Evolutionary conservation across 2,113 vertebrate species (phyloP).

Genomic region (Setophaga kirtlandii): DNA sequence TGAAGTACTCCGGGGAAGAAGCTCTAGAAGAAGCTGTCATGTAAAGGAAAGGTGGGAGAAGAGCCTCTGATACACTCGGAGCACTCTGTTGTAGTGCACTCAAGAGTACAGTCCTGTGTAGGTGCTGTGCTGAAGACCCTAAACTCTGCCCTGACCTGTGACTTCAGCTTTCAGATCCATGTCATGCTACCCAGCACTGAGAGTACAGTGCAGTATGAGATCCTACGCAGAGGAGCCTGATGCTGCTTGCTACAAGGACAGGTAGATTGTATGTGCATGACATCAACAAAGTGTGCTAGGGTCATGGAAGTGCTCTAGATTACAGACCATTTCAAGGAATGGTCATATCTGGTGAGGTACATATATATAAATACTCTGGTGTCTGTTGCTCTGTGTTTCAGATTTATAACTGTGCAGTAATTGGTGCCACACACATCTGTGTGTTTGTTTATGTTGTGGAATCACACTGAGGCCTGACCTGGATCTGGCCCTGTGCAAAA

Average conservation of each 20-base stretch:
- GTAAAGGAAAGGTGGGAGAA: not conserved
- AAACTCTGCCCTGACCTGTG: not conserved
- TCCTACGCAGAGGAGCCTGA: not conserved
- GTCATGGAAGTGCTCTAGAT: not conserved
- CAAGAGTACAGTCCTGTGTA: not conserved
- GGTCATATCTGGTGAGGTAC: not conserved
- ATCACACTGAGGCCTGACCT: not conserved
- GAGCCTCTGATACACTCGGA: not conserved
- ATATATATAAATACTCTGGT: not conserved
- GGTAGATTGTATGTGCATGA: rapidly evolving
- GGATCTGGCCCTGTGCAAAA: not conserved
- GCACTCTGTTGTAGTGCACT: not conserved
- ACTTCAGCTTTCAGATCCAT: not conserved
- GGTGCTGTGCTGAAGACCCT: not conserved
- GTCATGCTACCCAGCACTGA: not conserved
- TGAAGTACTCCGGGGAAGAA: not conserved
- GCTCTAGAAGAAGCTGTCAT: not conserved
- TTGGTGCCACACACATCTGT: not conserved
- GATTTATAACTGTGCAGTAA: not conserved
- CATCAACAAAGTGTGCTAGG: not conserved
- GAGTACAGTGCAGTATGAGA: not conserved
- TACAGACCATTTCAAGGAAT: not conserved
- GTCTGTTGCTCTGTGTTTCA: not conserved
- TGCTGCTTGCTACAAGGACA: not conserved
- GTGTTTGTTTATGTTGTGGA: not conserved